Conservation (phyloP, 1,140 invertebrate genomes). For the Branchinecta lynchi region DNA sequence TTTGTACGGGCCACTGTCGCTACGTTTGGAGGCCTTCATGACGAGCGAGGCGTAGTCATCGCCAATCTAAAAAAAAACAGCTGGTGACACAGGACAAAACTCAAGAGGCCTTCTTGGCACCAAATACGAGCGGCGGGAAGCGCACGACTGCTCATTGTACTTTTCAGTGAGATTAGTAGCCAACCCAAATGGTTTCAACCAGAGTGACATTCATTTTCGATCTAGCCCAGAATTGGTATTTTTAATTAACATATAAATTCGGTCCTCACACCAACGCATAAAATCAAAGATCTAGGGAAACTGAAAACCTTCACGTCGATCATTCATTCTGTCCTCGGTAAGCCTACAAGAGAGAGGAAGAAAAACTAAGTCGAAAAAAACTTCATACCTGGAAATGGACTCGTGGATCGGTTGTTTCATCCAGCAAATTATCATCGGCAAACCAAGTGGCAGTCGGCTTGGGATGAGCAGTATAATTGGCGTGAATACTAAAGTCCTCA, state of each 20-base stretch:
- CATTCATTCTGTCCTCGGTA: no score
- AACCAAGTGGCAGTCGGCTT: slow-evolving; percentile 87
- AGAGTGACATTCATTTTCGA: no score
- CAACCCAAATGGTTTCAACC: no score
- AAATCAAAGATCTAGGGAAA: no score
- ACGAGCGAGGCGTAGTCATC: slow-evolving; percentile 76
- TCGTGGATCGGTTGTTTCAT: slow-evolving; percentile 48
- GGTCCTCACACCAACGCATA: no score
- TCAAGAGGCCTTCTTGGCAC: slow-evolving; percentile 13
- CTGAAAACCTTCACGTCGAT: no score
- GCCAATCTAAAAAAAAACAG: slow-evolving; percentile 40
- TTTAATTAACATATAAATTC: no score
- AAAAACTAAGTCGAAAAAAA: slow-evolving; percentile 14
- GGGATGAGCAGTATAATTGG: slow-evolving; percentile 87
- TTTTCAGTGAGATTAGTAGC: no score
- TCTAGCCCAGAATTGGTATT: no score
- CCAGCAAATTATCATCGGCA: slow-evolving; percentile 59
- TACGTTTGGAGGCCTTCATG: slow-evolving; percentile 75
- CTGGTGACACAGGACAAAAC: not conserved
- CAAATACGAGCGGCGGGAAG: not conserved
- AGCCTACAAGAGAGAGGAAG: not conserved
- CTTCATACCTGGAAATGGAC: slow-evolving; percentile 50
- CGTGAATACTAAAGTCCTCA: slow-evolving; percentile 89
- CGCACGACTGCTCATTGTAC: not conserved
- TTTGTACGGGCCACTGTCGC: slow-evolving; percentile 79